phyloP scores from a whole-genome alignment of 2,888 invertebrate species.

The Lasioglossum lativentre region DNA sequence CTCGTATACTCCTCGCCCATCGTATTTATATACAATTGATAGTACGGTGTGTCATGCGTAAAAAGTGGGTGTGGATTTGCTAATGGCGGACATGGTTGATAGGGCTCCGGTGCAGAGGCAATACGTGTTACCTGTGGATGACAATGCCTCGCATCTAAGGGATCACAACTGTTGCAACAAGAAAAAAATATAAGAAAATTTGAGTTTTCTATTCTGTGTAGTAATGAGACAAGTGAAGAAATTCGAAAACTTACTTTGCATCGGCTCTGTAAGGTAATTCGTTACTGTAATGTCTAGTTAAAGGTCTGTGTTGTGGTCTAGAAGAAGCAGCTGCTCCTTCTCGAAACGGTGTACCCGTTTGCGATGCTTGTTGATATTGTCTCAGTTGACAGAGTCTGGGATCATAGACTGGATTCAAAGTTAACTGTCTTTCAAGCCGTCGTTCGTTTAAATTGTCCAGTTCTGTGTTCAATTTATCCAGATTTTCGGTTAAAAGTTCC shows the following conservation, averaged over 20 bases:
- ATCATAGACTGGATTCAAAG: slow-evolving; percentile 93
- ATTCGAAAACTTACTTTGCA: slow-evolving; percentile 70
- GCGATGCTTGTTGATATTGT: slow-evolving; percentile 78
- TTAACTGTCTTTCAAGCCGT: slow-evolving; percentile 92
- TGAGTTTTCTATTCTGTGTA: neutral
- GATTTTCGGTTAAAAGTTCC: slow-evolving; percentile 21
- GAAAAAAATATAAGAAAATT: neutral
- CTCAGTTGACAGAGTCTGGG: slow-evolving; percentile 87
- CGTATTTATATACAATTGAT: too few species aligned
- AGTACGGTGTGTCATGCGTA: too few species aligned
- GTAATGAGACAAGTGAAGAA: neutral
- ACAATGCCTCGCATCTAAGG: slow-evolving; percentile 68
- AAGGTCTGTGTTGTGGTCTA: slow-evolving; percentile 76
- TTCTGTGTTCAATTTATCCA: slow-evolving; percentile 76
- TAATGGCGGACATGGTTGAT: slow-evolving; percentile 61
- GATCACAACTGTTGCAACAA: slow-evolving; percentile 77
- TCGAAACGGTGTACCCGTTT: slow-evolving; percentile 68
- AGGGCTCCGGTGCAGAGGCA: slow-evolving; percentile 90
- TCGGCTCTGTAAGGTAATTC: slow-evolving; percentile 77
- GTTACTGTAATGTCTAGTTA: slow-evolving; percentile 80
- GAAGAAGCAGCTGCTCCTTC: slow-evolving; percentile 72
- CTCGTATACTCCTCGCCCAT: slow-evolving; percentile 61
- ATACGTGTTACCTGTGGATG: slow-evolving; percentile 89
- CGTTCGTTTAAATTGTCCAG: slow-evolving; percentile 89
- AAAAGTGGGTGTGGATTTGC: too few species aligned